Base-by-base conservation (phyloP, 1,140 invertebrate species). In the Lepeophtheirus salmonis region DNA sequence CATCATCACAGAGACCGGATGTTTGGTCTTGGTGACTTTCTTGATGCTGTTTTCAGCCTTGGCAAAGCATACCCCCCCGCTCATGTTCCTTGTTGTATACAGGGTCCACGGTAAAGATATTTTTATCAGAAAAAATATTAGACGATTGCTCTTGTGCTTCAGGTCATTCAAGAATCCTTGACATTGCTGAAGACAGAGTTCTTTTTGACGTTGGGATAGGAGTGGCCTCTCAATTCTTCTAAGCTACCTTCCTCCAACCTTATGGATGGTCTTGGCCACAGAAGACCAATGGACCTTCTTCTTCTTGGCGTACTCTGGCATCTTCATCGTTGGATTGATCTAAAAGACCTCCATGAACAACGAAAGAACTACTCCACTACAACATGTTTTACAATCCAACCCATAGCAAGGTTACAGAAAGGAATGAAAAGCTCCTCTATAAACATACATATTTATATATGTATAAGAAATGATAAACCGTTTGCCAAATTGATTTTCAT, bases 161-260 rank as follows among this genome's bases (percentile, higher is more conserved):
- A 52, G 51, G 17, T 52, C 51, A 21, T 52, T 52, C 51, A 52
- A 52, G n/a, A 41, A n/a, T 41, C n/a, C n/a, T 41, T n/a, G 30
- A 41, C 30, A 41, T 10, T 16, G 51, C 20, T 52, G 4, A 4
- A 12, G 10, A 52, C 51, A 16, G 20, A 52, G 10, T 52, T 52
- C 10, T 52, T 52, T 6, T 10, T 52, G 51, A 10, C 17, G 16
- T 18, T 52, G 10, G 6, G 16, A 52, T 12, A 52, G 51, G 16
- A 52, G 51, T 16, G 51, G 20, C 16, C 51, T 16, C 16, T 16
- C 20, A 17, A 52, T 21, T 12, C 20, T 17, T 21, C 16, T 52
- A 16, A 52, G 16, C 4, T 6, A 21, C 20, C 17, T 52, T 10
- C 51, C 51, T 10, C 51, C 51, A 52, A 16, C 51, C 16, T 17